These are phyloP conservation scores for Conus betulinus DNA, from an alignment of 1,140 invertebrate species.

Conservation along the genomic window DNA sequence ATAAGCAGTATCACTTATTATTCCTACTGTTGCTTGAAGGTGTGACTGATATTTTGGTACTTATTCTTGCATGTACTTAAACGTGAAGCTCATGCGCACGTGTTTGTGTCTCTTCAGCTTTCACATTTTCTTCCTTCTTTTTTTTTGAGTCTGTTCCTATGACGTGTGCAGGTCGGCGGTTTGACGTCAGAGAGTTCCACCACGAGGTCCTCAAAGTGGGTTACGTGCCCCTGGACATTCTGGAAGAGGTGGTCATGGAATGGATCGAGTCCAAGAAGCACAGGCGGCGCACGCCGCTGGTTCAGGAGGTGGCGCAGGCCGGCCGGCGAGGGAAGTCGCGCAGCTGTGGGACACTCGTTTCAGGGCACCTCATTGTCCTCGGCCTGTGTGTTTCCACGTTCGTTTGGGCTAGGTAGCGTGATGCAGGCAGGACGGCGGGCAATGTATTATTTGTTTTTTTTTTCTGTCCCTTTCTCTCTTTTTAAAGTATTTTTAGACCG, in stretches of 20 bases:
- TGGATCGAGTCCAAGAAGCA: constrained; percentile 53
- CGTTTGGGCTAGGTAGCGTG: background rate
- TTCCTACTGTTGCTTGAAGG: too few relatives aligned
- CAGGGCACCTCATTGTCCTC: background rate
- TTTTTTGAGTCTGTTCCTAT: too few relatives aligned
- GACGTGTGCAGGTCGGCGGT: constrained; percentile 55
- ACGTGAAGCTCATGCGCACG: too few relatives aligned
- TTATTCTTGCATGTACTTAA: too few relatives aligned
- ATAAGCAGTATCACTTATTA: too few relatives aligned
- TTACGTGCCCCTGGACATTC: constrained; percentile 68
- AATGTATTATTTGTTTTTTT: too few relatives aligned
- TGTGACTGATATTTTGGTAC: too few relatives aligned
- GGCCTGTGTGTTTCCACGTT: background rate
- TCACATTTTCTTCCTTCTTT: too few relatives aligned
- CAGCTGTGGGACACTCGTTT: background rate
- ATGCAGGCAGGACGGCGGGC: background rate
- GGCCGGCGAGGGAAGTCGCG: background rate
- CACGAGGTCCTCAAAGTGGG: constrained; percentile 66
- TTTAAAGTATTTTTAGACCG: too few relatives aligned
- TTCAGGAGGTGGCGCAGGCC: background rate
- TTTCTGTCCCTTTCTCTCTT: too few relatives aligned
- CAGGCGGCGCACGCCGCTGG: background rate
- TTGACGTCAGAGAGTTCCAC: constrained; percentile 74
- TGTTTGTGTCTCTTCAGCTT: too few relatives aligned
- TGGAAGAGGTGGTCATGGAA: constrained; percentile 63